Conservation (phyloP, 64 coral and sea anemone genomes). For the Montipora efflorescens region DNA sequence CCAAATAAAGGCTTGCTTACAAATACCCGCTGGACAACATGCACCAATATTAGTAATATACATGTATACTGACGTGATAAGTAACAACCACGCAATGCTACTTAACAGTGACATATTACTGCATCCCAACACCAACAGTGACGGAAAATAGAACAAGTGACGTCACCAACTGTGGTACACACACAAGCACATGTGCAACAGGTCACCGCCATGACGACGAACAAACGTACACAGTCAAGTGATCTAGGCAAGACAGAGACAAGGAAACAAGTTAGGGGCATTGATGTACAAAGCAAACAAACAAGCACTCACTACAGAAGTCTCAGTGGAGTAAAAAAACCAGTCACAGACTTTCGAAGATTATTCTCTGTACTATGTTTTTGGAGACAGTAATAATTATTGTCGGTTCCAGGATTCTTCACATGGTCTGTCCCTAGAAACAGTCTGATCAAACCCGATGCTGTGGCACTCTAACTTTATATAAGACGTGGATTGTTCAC, state of each 20-base stretch:
- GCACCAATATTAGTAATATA: neutral
- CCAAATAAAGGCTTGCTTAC: constrained; percentile 14
- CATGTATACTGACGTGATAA: constrained; percentile 4
- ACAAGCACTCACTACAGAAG: constrained; percentile 14
- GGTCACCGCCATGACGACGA: constrained; percentile 55
- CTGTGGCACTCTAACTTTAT: too few relatives aligned
- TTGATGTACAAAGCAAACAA: neutral
- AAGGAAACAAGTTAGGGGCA: constrained; percentile 25
- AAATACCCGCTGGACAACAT: constrained; percentile 48
- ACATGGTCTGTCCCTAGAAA: neutral
- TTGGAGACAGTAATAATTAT: neutral
- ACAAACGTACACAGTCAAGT: constrained; percentile 51
- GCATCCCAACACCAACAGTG: constrained; percentile 60
- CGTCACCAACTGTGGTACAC: constrained; percentile 65
- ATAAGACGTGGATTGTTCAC: too few relatives aligned
- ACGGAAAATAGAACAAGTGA: constrained; percentile 47
- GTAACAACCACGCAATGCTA: constrained; percentile 24
- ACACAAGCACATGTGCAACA: constrained; percentile 59
- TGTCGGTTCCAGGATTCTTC: neutral
- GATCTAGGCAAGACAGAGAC: constrained; percentile 62
- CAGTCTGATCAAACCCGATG: too few relatives aligned
- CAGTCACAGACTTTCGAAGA: neutral
- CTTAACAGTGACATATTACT: constrained; percentile 46
- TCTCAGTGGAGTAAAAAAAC: neutral
- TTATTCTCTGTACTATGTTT: neutral